Conservation (phyloP, 2,888 invertebrate genomes). For the Lepidocyrtinus sp. region DNA sequence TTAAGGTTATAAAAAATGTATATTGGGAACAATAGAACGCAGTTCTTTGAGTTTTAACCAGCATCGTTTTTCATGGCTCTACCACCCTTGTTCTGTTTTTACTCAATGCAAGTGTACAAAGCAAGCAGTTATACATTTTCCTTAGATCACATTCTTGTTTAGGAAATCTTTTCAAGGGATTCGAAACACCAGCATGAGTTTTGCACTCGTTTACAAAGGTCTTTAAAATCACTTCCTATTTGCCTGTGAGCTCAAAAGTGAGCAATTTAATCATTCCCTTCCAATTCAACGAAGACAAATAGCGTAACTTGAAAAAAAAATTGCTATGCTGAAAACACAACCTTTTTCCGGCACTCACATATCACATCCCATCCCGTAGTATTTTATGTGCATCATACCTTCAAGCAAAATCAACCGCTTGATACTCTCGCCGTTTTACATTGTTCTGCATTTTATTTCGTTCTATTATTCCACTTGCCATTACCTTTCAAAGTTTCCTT, state of each 20-base stretch:
- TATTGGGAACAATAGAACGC: too few species aligned
- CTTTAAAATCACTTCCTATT: neutral
- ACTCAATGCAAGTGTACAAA: too few species aligned
- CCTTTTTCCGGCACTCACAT: neutral
- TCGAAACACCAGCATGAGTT: neutral
- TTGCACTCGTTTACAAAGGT: neutral
- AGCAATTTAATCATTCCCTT: slow-evolving; percentile 29
- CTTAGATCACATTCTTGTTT: too few species aligned
- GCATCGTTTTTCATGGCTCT: too few species aligned
- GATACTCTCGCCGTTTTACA: neutral
- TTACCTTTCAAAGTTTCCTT: too few species aligned
- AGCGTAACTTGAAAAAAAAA: neutral
- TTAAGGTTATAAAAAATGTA: too few species aligned
- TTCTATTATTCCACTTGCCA: too few species aligned
- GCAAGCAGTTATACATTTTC: too few species aligned
- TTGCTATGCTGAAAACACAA: too few species aligned
- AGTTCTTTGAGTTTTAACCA: too few species aligned
- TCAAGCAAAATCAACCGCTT: neutral
- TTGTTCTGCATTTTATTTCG: neutral
- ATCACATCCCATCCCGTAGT: neutral
- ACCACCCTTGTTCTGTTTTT: too few species aligned
- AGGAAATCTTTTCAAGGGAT: too few species aligned
- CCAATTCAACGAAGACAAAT: slow-evolving; percentile 25
- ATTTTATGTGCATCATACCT: neutral
- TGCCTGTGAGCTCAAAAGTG: neutral